Evolutionary conservation across 2,888 invertebrate genomes (phyloP), one percentile per base, ranked within the genome.

Genomic region (Toxonevra muliebris): DNA sequence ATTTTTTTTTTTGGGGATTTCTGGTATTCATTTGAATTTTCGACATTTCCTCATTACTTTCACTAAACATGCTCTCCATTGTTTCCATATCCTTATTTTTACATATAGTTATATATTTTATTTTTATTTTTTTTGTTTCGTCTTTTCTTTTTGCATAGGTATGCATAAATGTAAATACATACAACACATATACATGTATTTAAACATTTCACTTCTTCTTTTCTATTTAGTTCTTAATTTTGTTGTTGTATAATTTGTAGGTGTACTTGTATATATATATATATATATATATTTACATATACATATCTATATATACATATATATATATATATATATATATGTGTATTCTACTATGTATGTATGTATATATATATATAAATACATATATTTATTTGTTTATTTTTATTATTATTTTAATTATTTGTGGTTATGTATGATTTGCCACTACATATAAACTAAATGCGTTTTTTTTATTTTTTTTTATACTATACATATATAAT

Each of bases 311-410:
- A 41, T 67, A 48, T 30, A 52, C 30, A 45, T 17, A 20, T 68
- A 15, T 62, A 48, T 69, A 50, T 43, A 48, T 50, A 53, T 68
- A 42, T 62, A 42, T 58, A 65, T 68, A 66, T 69, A 52, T 43
- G 12, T 20, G 60, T 63, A 20, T 66, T 7, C 17, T 19, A 53
- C 19, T 19, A 48, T 2, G 15, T 17, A 13, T 65, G 54, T 20
- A 59, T 41, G n/a, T 69, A 45, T 60, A 40, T 58, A 42, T 55
- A 30, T 64, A 52, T 55, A 15, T 54, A 62, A 59, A 40, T 40
- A 43, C 52, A 53, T 59, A 41, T 54, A 19, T 48, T 10, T 61
- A 0, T 48, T 13, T 45, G 48, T 5, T n/a, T 66, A 30, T 60
- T 42, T 55, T 60, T 42, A 62, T 62, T 59, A 67, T 12, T 48